A percentile compares a stretch with the other conserved stretches of the same genome.
Conservation (phyloP, 2,797 vertebrate species). For the Sebastes matsubarae region DNA sequence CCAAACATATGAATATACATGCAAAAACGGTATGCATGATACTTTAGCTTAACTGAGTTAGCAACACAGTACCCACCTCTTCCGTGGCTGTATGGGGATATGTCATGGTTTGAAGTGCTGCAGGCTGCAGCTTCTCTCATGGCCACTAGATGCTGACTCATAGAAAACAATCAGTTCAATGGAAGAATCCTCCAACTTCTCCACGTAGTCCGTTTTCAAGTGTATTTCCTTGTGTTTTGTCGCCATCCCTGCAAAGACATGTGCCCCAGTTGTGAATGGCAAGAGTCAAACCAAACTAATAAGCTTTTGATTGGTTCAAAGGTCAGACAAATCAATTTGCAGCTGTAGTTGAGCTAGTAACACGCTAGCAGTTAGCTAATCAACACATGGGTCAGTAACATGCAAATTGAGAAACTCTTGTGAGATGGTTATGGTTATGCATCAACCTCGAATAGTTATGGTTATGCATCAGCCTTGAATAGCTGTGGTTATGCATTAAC, state of each 20-base stretch:
- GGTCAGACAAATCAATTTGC: background rate
- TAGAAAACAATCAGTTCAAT: background rate
- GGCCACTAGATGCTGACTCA: background rate
- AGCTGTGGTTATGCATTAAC: no score
- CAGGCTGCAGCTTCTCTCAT: background rate
- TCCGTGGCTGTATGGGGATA: no score
- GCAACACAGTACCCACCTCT: background rate
- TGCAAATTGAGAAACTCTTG: no score
- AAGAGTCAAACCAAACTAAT: background rate
- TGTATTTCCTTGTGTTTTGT: background rate
- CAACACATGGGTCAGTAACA: background rate
- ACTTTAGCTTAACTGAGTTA: background rate
- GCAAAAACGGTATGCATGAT: rapidly evolving
- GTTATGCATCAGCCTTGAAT: no score
- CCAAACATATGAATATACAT: background rate
- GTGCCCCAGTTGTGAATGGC: background rate
- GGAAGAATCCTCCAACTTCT: background rate
- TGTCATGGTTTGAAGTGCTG: no score
- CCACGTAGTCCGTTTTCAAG: background rate
- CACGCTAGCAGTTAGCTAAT: background rate
- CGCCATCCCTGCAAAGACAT: background rate
- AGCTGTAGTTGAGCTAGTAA: background rate
- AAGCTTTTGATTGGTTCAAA: background rate
- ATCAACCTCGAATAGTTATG: rapidly evolving
- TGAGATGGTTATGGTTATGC: no score